Conservation (phyloP, 2,888 invertebrate genomes). For the Pasiphila rectangulata region DNA sequence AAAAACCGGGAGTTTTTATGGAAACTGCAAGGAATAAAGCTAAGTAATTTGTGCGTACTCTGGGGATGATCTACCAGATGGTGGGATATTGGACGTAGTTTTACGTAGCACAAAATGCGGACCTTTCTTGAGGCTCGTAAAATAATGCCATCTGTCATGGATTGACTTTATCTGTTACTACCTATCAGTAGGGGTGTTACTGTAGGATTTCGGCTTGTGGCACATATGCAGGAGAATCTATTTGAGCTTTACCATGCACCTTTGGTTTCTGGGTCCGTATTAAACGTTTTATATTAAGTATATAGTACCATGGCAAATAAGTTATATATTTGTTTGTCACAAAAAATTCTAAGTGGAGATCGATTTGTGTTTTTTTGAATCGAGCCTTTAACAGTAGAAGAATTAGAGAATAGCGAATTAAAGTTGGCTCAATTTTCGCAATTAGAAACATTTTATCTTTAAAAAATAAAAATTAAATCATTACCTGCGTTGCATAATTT, state of each 20-base stretch:
- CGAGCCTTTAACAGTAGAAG: background rate
- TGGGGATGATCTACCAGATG: slow-evolving; percentile 68
- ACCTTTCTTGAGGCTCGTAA: slow-evolving; percentile 59
- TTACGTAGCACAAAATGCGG: slow-evolving; percentile 61
- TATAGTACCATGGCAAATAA: too few relatives aligned
- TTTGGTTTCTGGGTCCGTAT: too few relatives aligned
- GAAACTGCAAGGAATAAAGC: slow-evolving; percentile 57
- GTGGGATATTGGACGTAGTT: slow-evolving; percentile 69
- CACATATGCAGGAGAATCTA: background rate
- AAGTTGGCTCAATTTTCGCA: background rate
- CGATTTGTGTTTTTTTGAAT: too few relatives aligned
- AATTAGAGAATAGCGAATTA: background rate
- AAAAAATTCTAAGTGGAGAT: too few relatives aligned
- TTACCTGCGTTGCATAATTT: slow-evolving; percentile 5
- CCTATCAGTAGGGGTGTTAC: background rate
- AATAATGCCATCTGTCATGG: slow-evolving; percentile 61
- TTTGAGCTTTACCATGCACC: too few relatives aligned
- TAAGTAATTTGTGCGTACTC: slow-evolving; percentile 68
- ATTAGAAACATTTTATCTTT: background rate
- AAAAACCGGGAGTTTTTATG: slow-evolving; percentile 61
- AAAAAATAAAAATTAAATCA: background rate
- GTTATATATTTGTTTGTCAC: too few relatives aligned
- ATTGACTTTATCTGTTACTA: slow-evolving; percentile 38
- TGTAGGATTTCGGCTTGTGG: background rate
- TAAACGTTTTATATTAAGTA: too few relatives aligned